phyloP scores from a whole-genome alignment of 2,888 invertebrate species.

The Pomacea canaliculata region DNA sequence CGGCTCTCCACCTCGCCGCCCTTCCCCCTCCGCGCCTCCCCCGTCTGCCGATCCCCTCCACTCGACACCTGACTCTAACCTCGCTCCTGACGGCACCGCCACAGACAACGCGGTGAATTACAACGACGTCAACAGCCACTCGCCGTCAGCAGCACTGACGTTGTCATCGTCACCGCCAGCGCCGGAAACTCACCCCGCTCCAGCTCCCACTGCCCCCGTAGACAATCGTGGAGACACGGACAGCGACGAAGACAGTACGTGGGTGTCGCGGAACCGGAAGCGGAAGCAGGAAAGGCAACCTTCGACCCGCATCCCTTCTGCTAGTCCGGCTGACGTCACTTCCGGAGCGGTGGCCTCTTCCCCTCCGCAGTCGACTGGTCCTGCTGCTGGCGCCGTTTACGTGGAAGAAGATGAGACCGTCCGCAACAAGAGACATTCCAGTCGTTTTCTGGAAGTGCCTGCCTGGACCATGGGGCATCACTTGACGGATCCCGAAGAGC shows the following conservation, averaged over 20 bases:
- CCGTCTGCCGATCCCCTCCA: background rate
- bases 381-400: background rate
- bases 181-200: background rate
- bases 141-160: background rate
- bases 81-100: background rate
- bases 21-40: background rate
- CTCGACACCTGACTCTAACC: background rate
- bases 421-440: too few species aligned
- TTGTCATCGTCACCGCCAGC: background rate
- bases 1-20: background rate
- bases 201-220: background rate
- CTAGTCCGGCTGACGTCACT: too few species aligned
- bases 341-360: background rate
- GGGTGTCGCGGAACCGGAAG: slow-evolving; percentile 17
- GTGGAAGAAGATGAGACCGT: background rate
- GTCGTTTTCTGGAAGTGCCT: too few species aligned
- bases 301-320: background rate
- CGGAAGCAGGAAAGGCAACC: background rate
- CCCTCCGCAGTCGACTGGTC: background rate
- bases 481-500: too few species aligned
- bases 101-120: background rate
- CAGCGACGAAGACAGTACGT: slow-evolving; percentile 5
- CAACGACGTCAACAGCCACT: background rate
- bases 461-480: too few species aligned
- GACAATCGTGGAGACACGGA: background rate